These are phyloP conservation scores for Busseola fusca DNA, from an alignment of 2,888 invertebrate species.

Conservation along the genomic window DNA sequence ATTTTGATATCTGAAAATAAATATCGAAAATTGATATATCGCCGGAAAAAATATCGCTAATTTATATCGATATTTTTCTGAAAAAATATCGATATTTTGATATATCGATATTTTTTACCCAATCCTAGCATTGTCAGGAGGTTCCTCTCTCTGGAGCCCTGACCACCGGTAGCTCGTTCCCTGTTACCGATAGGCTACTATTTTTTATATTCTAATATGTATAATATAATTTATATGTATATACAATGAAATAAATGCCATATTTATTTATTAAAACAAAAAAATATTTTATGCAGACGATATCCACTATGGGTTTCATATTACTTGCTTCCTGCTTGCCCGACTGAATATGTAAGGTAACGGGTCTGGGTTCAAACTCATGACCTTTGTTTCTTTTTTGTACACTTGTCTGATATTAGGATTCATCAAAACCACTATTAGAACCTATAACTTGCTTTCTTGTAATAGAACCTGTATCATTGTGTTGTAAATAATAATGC, in stretches of 20 bases:
- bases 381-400: not conserved
- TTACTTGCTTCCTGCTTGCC: not conserved
- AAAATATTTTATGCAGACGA: not conserved
- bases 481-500: not conserved
- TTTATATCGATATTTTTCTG: too few species aligned
- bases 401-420: not conserved
- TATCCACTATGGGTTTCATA: not conserved
- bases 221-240: too few species aligned
- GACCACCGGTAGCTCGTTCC: too few species aligned
- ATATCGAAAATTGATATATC: too few species aligned
- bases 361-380: slow-evolving; percentile 10
- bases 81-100: too few species aligned
- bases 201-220: too few species aligned
- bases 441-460: slow-evolving; percentile 2
- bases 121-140: too few species aligned
- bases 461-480: not conserved
- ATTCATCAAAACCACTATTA: not conserved
- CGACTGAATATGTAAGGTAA: not conserved
- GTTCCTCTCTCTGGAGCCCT: too few species aligned
- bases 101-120: too few species aligned
- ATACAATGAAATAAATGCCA: not conserved
- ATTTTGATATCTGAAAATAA: too few species aligned
- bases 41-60: too few species aligned
- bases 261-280: not conserved
- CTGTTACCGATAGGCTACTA: too few species aligned